phyloP scores from a whole-genome alignment of 2,888 invertebrate genomes.

The Himalopsyche anomala region DNA sequence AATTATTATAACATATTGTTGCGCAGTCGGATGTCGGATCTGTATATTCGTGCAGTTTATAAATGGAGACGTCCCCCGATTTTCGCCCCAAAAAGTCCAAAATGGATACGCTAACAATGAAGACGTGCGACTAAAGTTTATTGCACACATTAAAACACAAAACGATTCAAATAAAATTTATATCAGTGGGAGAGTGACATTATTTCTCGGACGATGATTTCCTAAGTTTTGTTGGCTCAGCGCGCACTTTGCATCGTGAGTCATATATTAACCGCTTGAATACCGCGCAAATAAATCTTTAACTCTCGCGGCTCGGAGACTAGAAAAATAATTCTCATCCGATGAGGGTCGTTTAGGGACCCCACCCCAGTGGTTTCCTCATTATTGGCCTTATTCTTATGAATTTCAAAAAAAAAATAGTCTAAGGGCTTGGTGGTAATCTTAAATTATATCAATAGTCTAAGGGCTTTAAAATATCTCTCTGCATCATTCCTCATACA shows the following conservation, averaged over 20 bases:
- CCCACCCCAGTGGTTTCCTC: no score
- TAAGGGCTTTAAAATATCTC: no score
- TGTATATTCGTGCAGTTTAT: background rate
- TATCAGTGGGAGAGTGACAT: constrained; percentile 8
- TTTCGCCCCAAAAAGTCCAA: constrained; percentile 30
- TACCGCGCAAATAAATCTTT: no score
- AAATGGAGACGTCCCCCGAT: constrained; percentile 25
- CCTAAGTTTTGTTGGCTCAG: constrained; percentile 7
- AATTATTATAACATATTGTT: background rate
- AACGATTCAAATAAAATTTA: constrained; percentile 10
- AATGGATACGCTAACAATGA: constrained; percentile 24
- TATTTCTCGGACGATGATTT: constrained; percentile 23
- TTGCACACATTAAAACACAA: constrained; percentile 14
- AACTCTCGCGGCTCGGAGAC: no score
- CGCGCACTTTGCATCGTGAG: background rate
- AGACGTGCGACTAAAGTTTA: background rate
- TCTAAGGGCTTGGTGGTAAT: no score
- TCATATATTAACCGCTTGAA: no score
- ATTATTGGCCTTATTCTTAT: no score
- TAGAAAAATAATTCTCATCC: no score
- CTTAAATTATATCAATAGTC: no score
- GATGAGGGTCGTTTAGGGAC: no score
- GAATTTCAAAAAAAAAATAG: no score
- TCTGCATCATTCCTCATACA: no score
- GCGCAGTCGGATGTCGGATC: background rate